Percentiles rank a stretch among this genome's conserved stretches.
phyloP scores from a whole-genome alignment of 2,113 vertebrate species.

The Stegostoma tigrinum region DNA sequence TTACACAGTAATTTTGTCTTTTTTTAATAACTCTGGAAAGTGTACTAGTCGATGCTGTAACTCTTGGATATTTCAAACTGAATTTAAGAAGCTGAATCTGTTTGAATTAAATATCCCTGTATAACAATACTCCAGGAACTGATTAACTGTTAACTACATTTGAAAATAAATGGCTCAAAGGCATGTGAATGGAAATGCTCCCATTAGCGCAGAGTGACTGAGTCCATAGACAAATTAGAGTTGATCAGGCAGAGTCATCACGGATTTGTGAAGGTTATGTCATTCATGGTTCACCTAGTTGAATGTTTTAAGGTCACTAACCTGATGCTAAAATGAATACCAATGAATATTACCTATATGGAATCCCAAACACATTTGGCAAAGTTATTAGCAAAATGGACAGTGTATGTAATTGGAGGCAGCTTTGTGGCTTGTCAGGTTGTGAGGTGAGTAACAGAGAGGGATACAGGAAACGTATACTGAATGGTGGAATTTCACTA shows the following conservation, averaged over 20 bases:
- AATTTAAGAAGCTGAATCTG: neutral
- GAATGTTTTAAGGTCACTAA: slow-evolving; percentile 3
- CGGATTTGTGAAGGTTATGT: neutral
- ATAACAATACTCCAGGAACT: neutral
- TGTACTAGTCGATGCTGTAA: neutral
- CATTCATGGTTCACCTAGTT: neutral
- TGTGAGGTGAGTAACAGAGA: neutral
- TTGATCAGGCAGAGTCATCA: neutral
- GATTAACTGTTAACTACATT: neutral
- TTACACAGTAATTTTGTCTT: neutral
- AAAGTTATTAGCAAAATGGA: neutral
- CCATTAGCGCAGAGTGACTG: neutral
- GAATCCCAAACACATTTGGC: neutral
- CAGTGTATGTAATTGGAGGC: neutral
- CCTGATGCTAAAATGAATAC: neutral
- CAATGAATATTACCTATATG: neutral
- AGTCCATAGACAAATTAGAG: neutral
- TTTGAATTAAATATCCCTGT: neutral
- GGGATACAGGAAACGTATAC: neutral
- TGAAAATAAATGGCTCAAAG: neutral
- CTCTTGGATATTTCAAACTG: neutral
- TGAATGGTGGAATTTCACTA: neutral
- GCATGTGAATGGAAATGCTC: neutral
- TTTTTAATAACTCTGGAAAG: neutral
- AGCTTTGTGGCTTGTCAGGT: neutral